Conservation (phyloP, 2,113 vertebrate genomes). For the Oxyruncus cristatus region DNA sequence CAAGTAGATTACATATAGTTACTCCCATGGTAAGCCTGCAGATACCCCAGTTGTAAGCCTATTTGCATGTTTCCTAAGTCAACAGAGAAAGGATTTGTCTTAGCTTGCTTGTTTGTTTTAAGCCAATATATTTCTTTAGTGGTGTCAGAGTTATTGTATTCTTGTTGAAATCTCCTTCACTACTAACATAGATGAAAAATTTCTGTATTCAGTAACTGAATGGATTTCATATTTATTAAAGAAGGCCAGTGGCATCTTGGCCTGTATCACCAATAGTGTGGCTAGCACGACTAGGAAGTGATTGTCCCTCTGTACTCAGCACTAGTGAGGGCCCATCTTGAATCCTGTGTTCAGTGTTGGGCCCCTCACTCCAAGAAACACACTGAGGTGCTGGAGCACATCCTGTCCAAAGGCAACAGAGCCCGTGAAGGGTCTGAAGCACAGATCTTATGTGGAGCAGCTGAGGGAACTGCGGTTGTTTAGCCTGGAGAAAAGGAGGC, state of each 20-base stretch:
- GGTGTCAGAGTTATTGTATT: background rate
- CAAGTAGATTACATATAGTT: background rate
- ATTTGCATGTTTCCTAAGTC: background rate
- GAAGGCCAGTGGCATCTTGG: background rate
- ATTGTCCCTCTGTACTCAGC: rapidly evolving
- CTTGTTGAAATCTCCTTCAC: background rate
- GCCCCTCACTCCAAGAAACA: background rate
- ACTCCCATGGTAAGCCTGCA: background rate
- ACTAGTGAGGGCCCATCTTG: background rate
- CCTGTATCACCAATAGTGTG: background rate
- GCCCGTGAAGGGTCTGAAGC: background rate
- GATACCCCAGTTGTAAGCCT: background rate
- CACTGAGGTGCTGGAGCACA: background rate
- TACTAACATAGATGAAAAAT: background rate
- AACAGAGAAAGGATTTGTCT: background rate
- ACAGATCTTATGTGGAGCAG: background rate
- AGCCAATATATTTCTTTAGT: background rate
- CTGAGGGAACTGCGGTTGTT: background rate
- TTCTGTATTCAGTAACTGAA: background rate
- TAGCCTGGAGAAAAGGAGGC: background rate
- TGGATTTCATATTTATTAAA: background rate
- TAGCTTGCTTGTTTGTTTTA: background rate
- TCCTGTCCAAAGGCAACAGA: background rate
- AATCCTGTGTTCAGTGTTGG: background rate
- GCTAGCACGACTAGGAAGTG: background rate